These are phyloP conservation scores for Hyperoplus lanceolatus DNA, from an alignment of 2,797 vertebrate species.

Conservation along the genomic window DNA sequence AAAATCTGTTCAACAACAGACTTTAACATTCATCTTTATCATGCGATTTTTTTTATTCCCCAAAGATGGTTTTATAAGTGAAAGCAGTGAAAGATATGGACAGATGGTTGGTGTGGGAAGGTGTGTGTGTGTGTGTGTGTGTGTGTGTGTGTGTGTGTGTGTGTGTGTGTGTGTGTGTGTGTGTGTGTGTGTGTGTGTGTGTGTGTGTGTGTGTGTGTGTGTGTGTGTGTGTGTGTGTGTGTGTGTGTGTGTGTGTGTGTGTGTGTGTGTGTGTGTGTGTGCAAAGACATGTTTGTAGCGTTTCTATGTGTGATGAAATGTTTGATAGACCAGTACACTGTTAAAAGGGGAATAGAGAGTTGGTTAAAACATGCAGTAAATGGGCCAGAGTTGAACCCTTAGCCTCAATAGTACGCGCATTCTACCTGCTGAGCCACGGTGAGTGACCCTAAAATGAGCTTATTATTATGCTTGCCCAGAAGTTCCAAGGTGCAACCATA, in stretches of 20 bases:
- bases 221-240: slow-evolving; percentile 45
- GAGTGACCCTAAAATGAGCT: not conserved
- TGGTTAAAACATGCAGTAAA: no score
- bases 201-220: slow-evolving; percentile 44
- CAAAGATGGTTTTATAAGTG: slow-evolving; percentile 31
- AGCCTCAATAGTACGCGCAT: no score
- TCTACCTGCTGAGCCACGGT: no score
- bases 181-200: slow-evolving; percentile 46
- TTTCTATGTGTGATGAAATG: slow-evolving; percentile 36
- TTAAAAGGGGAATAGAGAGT: no score
- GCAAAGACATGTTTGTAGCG: slow-evolving; percentile 26
- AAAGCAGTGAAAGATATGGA: slow-evolving; percentile 23
- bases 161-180: slow-evolving; percentile 42
- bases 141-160: slow-evolving; percentile 12
- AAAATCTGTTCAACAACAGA: slow-evolving; percentile 3
- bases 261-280: slow-evolving; percentile 33
- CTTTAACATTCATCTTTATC: slow-evolving; percentile 8
- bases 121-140: slow-evolving; percentile 19
- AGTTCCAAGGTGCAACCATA: not conserved
- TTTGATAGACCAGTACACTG: not conserved
- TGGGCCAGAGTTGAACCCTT: no score
- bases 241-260: slow-evolving; percentile 42
- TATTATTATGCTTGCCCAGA: not conserved
- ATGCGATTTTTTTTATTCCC: slow-evolving; percentile 32
- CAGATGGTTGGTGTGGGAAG: slow-evolving; percentile 60